These are phyloP conservation scores for Drosophila murphyi DNA, from an alignment of 1,140 invertebrate genomes.

Conservation along the genomic window DNA sequence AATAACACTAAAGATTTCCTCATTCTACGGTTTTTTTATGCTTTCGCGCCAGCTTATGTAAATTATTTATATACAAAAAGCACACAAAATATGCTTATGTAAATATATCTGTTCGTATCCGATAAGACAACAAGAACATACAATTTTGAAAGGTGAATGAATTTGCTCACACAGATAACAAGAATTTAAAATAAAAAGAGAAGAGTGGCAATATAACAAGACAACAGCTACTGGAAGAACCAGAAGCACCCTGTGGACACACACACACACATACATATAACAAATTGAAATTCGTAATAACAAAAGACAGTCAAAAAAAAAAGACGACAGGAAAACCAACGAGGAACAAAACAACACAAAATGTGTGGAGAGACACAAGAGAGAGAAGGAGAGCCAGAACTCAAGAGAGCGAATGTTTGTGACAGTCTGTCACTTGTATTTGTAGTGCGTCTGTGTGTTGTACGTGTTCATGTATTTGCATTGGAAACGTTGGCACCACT, in stretches of 20 bases:
- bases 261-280: constrained; percentile 11
- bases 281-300: constrained; percentile 61
- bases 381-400: constrained; percentile 18
- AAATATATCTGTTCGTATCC: constrained; percentile 26
- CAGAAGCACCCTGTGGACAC: constrained; percentile 43
- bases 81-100: constrained; percentile 59
- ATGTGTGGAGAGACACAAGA: constrained; percentile 26
- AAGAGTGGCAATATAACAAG: constrained; percentile 30
- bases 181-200: constrained; percentile 43
- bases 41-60: constrained; percentile 54
- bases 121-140: constrained; percentile 45
- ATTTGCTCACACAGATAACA: constrained; percentile 62
- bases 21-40: constrained; percentile 43
- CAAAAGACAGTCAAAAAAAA: constrained; percentile 52
- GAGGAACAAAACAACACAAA: constrained; percentile 43
- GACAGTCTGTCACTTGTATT: constrained; percentile 38
- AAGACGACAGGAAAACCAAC: constrained; percentile 50
- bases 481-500: constrained; percentile 53
- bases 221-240: constrained; percentile 1
- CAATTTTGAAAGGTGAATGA: constrained; percentile 69
- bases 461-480: constrained; percentile 41
- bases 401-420: constrained; percentile 25
- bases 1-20: constrained; percentile 54
- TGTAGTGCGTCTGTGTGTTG: constrained; percentile 31
- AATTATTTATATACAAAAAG: constrained; percentile 35